phyloP scores from a whole-genome alignment of 2,888 invertebrate species.

The Ephialtes manifestator region DNA sequence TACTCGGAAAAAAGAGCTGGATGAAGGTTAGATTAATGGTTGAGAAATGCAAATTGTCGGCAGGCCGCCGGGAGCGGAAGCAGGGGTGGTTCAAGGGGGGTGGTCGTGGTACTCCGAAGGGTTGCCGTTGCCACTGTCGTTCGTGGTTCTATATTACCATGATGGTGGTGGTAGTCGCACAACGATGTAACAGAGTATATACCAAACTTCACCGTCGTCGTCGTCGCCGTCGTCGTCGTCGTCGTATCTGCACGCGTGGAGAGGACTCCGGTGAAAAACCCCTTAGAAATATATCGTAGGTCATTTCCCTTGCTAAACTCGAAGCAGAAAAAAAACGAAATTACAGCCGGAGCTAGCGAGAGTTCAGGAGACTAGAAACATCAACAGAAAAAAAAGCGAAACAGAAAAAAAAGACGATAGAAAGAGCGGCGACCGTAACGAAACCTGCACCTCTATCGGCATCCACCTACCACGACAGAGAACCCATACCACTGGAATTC shows the following conservation, averaged over 20 bases:
- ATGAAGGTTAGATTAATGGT: slow-evolving; percentile 84
- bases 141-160: slow-evolving; percentile 23
- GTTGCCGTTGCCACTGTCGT: slow-evolving; percentile 53
- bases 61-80: slow-evolving; percentile 65
- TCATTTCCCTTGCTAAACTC: slow-evolving; percentile 85
- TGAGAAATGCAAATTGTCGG: slow-evolving; percentile 85
- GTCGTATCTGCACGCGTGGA: slow-evolving; percentile 73
- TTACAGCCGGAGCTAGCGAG: slow-evolving; percentile 35
- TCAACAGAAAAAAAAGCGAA: slow-evolving; percentile 15
- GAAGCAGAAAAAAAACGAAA: slow-evolving; percentile 76
- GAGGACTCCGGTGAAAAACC: slow-evolving; percentile 77
- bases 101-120: slow-evolving; percentile 60
- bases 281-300: slow-evolving; percentile 85
- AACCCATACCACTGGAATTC: slow-evolving; percentile 62
- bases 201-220: slow-evolving; percentile 49
- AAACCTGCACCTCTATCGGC: slow-evolving; percentile 59
- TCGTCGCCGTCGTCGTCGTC: slow-evolving; percentile 53
- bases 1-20: slow-evolving; percentile 63
- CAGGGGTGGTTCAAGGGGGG: slow-evolving; percentile 45
- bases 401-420: slow-evolving; percentile 19
- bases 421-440: slow-evolving; percentile 52
- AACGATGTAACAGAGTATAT: slow-evolving; percentile 47
- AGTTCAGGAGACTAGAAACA: slow-evolving; percentile 52
- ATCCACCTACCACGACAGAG: slow-evolving; percentile 39
- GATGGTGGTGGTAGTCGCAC: slow-evolving; percentile 8